A percentile compares a stretch with the other conserved stretches of the same genome.
phyloP scores from a whole-genome alignment of 2,888 invertebrate genomes.

The Meta bourneti region DNA sequence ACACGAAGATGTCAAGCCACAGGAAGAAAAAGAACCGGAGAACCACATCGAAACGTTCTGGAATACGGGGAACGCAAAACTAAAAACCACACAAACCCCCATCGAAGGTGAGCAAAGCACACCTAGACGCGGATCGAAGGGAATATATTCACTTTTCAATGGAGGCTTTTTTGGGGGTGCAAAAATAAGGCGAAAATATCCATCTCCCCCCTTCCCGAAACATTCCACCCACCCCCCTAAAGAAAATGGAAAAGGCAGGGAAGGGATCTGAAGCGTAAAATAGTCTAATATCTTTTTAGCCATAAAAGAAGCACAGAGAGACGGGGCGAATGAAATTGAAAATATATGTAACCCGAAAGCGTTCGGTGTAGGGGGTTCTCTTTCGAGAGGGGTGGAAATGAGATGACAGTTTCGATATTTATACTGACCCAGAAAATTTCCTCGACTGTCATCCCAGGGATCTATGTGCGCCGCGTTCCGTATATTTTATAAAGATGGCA shows the following conservation, averaged over 20 bases:
- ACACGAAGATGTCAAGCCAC: conserved; percentile 41
- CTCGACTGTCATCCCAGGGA: background rate
- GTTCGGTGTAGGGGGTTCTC: background rate
- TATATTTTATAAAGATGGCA: background rate
- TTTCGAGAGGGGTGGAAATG: conserved; percentile 9
- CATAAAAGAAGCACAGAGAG: background rate
- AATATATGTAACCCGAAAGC: conserved; percentile 26
- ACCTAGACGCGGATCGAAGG: background rate
- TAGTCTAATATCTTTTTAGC: conserved; percentile 29
- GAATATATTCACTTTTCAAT: conserved; percentile 25
- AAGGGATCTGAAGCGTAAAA: conserved; percentile 25
- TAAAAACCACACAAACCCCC: background rate
- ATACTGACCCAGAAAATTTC: conserved; percentile 49
- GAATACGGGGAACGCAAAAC: background rate
- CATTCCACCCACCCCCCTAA: background rate
- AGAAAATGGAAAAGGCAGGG: conserved; percentile 2
- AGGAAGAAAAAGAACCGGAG: no score
- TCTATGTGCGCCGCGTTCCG: conserved; percentile 20
- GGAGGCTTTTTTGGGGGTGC: background rate
- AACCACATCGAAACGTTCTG: background rate
- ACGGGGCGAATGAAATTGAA: conserved; percentile 10
- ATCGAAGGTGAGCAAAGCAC: background rate
- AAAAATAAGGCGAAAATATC: background rate
- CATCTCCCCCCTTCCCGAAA: background rate
- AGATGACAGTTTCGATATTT: conserved; percentile 49